A percentile compares a stretch with the other conserved stretches of the same genome.
Conservation (phyloP, 1,140 invertebrate species). For the Metaphire vulgaris region DNA sequence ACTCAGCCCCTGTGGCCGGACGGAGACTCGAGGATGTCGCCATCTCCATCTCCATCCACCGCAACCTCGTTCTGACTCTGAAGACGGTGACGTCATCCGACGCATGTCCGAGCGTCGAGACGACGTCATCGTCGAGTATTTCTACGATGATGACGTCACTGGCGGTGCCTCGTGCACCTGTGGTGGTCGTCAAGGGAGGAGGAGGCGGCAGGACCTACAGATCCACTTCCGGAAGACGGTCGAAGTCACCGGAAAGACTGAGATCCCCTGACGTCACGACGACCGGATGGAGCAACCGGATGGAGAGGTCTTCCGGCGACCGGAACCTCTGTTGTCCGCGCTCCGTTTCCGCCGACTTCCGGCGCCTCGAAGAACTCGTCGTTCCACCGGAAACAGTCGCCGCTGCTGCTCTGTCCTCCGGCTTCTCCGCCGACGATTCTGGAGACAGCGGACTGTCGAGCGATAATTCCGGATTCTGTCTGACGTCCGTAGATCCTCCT, state of each 20-base stretch:
- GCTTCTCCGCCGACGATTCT: conserved; percentile 11
- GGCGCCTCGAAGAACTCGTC: no score
- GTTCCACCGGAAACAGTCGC: no score
- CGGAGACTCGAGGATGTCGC: conserved; percentile 11
- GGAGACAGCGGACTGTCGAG: conserved; percentile 14
- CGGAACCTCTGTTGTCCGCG: not conserved
- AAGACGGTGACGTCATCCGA: not conserved
- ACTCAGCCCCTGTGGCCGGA: not conserved
- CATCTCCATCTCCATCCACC: conserved; percentile 7
- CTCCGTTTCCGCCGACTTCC: not conserved
- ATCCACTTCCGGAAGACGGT: not conserved
- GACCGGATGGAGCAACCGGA: not conserved
- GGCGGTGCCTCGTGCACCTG: not conserved
- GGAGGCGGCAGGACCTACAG: not conserved
- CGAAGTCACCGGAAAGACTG: not conserved
- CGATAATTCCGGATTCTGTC: conserved; percentile 13
- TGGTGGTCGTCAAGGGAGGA: not conserved
- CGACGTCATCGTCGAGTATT: not conserved
- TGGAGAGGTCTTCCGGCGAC: not conserved
- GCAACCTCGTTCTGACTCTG: conserved; percentile 1
- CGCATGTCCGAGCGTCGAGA: not conserved
- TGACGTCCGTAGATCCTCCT: no score
- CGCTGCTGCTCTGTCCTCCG: no score
- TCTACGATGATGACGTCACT: not conserved
- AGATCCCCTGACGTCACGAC: not conserved